phyloP scores from a whole-genome alignment of 2,888 invertebrate species.

The Eumacrocentrus americanus region DNA sequence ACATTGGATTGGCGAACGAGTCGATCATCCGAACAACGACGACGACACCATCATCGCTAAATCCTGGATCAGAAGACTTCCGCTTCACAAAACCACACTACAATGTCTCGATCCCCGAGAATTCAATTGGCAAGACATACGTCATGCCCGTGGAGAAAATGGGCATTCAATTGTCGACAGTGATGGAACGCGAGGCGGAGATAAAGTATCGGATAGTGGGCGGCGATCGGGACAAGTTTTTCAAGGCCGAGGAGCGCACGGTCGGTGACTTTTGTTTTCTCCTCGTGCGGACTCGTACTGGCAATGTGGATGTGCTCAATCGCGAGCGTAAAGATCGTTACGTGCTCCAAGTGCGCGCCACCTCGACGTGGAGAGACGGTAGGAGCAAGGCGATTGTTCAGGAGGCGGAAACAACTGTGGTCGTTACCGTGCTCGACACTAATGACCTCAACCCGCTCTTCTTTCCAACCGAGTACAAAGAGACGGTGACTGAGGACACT shows the following conservation, averaged over 20 bases:
- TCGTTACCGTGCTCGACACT: conserved; percentile 78
- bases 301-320: conserved; percentile 86
- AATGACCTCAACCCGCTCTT: conserved; percentile 95
- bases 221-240: conserved; percentile 89
- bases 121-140: conserved; percentile 89
- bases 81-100: conserved; percentile 77
- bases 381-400: conserved; percentile 63
- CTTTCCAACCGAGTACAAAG: conserved; percentile 86
- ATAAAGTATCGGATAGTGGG: conserved; percentile 86
- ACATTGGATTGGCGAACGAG: conserved; percentile 27
- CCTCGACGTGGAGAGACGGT: conserved; percentile 67
- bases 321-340: conserved; percentile 89
- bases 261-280: conserved; percentile 97
- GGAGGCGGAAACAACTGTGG: conserved; percentile 73
- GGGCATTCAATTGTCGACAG: conserved; percentile 71
- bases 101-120: conserved; percentile 91
- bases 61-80: conserved; percentile 60
- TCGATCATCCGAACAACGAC: conserved; percentile 25
- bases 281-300: conserved; percentile 85
- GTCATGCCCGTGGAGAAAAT: conserved; percentile 78
- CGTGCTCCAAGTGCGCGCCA: conserved; percentile 77
- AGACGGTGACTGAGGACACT: conserved; percentile 86
- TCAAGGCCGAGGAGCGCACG: conserved; percentile 86
- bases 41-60: conserved; percentile 22
- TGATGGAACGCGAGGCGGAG: conserved; percentile 58